Percentiles rank a stretch among this genome's conserved stretches.
phyloP scores from a whole-genome alignment of 2,113 vertebrate species.

The Galbula dea region DNA sequence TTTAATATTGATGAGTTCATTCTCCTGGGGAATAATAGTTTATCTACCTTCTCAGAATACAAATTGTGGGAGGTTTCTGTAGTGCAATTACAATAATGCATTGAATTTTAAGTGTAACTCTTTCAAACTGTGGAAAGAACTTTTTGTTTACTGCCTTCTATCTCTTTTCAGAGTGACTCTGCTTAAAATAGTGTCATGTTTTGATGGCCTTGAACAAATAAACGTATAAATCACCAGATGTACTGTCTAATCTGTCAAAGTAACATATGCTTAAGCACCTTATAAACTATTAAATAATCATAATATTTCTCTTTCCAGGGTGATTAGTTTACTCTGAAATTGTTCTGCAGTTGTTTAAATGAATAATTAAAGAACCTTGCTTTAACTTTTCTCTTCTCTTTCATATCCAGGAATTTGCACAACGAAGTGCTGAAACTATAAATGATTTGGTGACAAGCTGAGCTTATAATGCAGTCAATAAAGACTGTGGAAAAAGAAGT shows the following conservation, averaged over 20 bases:
- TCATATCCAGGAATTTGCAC: not conserved
- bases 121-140: constrained; percentile 6
- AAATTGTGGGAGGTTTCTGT: constrained; percentile 41
- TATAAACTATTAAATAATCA: constrained; percentile 3
- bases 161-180: not conserved
- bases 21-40: constrained; percentile 59
- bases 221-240: not conserved
- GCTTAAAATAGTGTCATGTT: not conserved
- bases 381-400: not conserved
- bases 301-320: not conserved
- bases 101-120: constrained; percentile 33
- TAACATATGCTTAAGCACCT: not conserved
- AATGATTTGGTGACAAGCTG: not conserved
- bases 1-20: constrained; percentile 78
- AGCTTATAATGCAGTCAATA: constrained; percentile 68
- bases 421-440: not conserved
- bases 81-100: constrained; percentile 1
- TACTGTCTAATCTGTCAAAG: not conserved
- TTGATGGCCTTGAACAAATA: not conserved
- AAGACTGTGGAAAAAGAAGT: constrained; percentile 76
- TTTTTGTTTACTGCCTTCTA: not conserved
- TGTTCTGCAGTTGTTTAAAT: no score
- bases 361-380: not conserved
- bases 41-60: constrained; percentile 65
- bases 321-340: not conserved